Conservation (phyloP, 2,113 vertebrate genomes). For the Crotalus horridus region DNA sequence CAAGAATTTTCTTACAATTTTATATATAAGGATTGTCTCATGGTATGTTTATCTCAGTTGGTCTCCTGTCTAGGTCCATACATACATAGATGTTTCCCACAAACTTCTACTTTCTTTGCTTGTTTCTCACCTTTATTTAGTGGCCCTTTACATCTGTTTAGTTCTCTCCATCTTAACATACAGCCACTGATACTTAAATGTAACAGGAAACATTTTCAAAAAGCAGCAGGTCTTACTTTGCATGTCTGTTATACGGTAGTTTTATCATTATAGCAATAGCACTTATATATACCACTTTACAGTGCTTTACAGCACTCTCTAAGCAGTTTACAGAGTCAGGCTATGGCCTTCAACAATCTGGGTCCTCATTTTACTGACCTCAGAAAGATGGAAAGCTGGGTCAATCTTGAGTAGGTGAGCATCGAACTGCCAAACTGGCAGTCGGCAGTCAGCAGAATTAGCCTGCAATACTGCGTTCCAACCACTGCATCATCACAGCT, state of each 20-base stretch:
- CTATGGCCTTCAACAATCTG: background rate
- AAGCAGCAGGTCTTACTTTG: background rate
- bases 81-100: background rate
- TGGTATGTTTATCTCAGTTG: background rate
- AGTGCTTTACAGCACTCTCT: background rate
- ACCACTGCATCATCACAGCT: background rate
- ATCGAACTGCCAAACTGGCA: background rate
- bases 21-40: background rate
- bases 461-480: background rate
- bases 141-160: background rate
- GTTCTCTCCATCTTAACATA: background rate
- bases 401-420: background rate
- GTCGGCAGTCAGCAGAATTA: background rate
- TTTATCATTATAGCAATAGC: constrained; percentile 7
- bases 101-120: background rate
- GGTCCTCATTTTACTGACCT: background rate
- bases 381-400: background rate
- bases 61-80: background rate
- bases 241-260: background rate
- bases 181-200: background rate
- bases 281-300: background rate
- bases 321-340: background rate
- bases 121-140: background rate
- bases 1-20: background rate
- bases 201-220: background rate